Conservation (phyloP, 1,140 invertebrate species). For the Cylas formicarius region DNA sequence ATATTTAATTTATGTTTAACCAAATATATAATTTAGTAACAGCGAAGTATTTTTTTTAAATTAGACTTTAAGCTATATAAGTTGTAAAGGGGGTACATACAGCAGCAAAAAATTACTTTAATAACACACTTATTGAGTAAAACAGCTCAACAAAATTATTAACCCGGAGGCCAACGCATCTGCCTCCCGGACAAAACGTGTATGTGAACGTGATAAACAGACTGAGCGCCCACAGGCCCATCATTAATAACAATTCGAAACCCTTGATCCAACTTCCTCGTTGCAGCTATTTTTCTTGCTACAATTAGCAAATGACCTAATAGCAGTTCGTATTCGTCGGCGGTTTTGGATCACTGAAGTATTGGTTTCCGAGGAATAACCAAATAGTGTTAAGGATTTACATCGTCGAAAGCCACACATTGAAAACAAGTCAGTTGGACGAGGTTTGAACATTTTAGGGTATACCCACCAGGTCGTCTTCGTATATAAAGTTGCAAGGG, state of each 20-base stretch:
- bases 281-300: constrained; percentile 71
- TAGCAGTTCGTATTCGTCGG: constrained; percentile 63
- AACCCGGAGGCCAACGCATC: constrained; percentile 93
- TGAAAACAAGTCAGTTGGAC: constrained; percentile 41
- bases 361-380: constrained; percentile 94
- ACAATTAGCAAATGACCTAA: constrained; percentile 72
- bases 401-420: constrained; percentile 82
- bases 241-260: constrained; percentile 85
- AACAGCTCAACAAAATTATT: too few species aligned
- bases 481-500: constrained; percentile 88
- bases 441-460: not conserved
- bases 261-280: constrained; percentile 61
- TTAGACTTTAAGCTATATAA: too few species aligned
- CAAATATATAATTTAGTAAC: too few species aligned
- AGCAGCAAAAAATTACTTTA: too few species aligned
- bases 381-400: constrained; percentile 82
- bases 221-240: constrained; percentile 79
- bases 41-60: too few species aligned
- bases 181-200: constrained; percentile 91
- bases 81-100: too few species aligned
- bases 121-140: too few species aligned
- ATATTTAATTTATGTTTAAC: too few species aligned
- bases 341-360: constrained; percentile 67
- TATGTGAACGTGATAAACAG: constrained; percentile 87
- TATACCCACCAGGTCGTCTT: constrained; percentile 72